A percentile compares a stretch with the other conserved stretches of the same genome.
Conservation (phyloP, 1,140 invertebrate genomes). For the Adelges cooleyi region DNA sequence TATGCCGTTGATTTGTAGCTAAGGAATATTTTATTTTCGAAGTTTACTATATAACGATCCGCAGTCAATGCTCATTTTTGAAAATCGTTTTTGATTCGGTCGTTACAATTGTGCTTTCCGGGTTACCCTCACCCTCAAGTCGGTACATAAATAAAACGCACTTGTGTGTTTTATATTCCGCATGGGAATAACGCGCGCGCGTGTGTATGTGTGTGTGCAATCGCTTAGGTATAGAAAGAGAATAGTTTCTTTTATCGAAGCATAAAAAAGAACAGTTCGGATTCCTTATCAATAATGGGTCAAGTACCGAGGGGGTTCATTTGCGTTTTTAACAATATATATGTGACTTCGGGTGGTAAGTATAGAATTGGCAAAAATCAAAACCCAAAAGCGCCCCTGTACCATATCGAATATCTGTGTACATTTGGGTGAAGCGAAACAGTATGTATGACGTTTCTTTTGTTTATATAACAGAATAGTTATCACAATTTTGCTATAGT, state of each 20-base stretch:
- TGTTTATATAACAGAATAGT: no score
- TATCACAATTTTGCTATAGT: no score
- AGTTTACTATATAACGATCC: no score
- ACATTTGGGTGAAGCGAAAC: no score
- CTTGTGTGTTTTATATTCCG: slow-evolving; percentile 21
- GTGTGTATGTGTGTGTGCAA: background rate
- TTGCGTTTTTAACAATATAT: slow-evolving; percentile 6
- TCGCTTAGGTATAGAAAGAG: background rate
- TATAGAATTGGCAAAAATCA: no score
- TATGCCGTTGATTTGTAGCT: no score
- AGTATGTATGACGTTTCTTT: no score
- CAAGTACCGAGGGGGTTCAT: slow-evolving; percentile 1
- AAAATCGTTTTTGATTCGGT: slow-evolving; percentile 23
- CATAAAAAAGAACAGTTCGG: slow-evolving; percentile 10
- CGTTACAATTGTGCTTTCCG: slow-evolving; percentile 11
- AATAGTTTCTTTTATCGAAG: slow-evolving; percentile 17
- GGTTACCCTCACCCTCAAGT: background rate
- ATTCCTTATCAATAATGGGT: slow-evolving; percentile 26
- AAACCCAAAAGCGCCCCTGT: no score
- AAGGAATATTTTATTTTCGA: no score
- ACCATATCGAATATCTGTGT: no score
- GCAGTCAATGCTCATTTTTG: background rate
- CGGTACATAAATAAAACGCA: slow-evolving; percentile 14
- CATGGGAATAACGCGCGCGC: slow-evolving; percentile 14
- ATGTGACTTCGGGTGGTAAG: no score